phyloP scores from a whole-genome alignment of 2,888 invertebrate genomes.

The Habroteleia sp. region DNA sequence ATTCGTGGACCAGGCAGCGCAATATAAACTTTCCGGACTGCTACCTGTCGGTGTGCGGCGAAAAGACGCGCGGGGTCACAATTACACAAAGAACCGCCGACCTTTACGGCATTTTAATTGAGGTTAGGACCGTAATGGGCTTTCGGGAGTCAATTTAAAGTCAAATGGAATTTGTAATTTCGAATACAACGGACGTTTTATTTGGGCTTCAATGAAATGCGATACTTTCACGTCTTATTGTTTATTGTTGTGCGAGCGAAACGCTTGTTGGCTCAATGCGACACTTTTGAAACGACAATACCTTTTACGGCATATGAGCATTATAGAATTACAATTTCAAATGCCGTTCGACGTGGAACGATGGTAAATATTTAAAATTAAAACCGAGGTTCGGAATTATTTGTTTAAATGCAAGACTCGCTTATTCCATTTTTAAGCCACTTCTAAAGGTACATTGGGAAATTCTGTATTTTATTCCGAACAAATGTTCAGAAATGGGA shows the following conservation, averaged over 20 bases:
- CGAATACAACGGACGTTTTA: conserved; percentile 23
- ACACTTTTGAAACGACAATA: too few relatives aligned
- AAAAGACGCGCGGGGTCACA: conserved; percentile 50
- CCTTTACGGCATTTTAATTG: conserved; percentile 57
- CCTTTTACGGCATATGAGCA: too few relatives aligned
- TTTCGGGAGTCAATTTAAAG: conserved; percentile 55
- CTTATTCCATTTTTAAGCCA: not conserved
- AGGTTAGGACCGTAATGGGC: conserved; percentile 47
- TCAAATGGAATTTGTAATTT: conserved; percentile 50
- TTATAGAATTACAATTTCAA: too few relatives aligned
- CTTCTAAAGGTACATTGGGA: not conserved
- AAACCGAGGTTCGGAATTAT: too few relatives aligned
- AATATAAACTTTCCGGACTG: conserved; percentile 47
- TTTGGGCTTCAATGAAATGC: conserved; percentile 18
- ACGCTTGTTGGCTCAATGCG: too few relatives aligned
- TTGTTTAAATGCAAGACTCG: too few relatives aligned
- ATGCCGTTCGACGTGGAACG: too few relatives aligned
- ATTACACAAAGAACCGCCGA: conserved; percentile 44
- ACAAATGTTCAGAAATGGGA: conserved; percentile 11
- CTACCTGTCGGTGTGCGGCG: conserved; percentile 47
- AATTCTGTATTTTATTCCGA: not conserved
- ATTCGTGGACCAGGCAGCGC: conserved; percentile 25
- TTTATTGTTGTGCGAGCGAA: too few relatives aligned
- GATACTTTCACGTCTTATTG: too few relatives aligned
- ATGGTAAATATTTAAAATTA: too few relatives aligned